Evolutionary conservation across 2,113 vertebrate genomes (phyloP), one percentile per base, ranked within the genome.

Genomic region (Columba livia): DNA sequence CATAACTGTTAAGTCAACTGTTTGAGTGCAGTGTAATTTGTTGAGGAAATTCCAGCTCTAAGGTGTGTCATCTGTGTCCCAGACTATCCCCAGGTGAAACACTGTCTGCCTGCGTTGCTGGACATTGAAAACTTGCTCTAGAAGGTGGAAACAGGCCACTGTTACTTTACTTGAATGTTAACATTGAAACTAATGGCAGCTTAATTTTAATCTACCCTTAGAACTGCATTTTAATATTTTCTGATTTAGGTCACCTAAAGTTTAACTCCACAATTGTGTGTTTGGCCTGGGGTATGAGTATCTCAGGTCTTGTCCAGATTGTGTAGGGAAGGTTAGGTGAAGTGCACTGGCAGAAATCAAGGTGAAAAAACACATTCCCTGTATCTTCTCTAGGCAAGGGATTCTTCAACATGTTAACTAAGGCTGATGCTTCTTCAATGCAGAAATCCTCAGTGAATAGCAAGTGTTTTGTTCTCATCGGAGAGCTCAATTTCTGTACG

Each of bases 261-360:
- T 58, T 20, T 57, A 24, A 70, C 21, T 71, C 38, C 10, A 26
- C 5, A 23, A 23, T 12, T 26, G 24, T 34, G 29, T 29, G 23
- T 60, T 70, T 1, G 2, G 15, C 38, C 32, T 47, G 29, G 18
- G 13, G 21, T 64, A 28, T 0, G 0, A 50, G 28, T 54, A 11
- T 80, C 26, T 66, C 15, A 2, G 69, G 12, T 85, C 44, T 80
- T 79, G 62, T 50, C 51, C n/a, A 50, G 25, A 57, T 25, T 31
- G 17, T 1, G 0, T 73, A 17, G 47, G 11, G 66, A 66, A 7
- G 4, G 10, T 71, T 44, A 72, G n/a, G 26, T 71, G 62, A 57
- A 25, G 9, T 53, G 15, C 25, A 32, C 5, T 34, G 56, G 18
- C 29, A 65, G 44, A 64, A 86, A 71, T 34, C 18, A 53, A 74